Percentiles rank a stretch among this genome's conserved stretches.
Evolutionary conservation across 1,140 invertebrate genomes (phyloP).

Genomic region (Augochlora pura): DNA sequence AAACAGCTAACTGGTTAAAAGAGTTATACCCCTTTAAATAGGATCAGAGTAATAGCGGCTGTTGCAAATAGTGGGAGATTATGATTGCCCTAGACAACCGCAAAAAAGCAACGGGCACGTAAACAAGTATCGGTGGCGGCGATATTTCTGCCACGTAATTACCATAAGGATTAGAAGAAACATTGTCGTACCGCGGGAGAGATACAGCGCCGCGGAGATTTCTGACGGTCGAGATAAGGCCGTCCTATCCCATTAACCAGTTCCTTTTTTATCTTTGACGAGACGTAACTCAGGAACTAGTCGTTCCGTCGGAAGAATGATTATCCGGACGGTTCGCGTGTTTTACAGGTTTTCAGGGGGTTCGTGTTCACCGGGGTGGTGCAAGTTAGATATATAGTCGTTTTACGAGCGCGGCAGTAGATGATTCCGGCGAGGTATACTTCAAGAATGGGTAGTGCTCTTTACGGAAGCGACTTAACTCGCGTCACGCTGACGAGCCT

Average conservation of each 20-base stretch:
- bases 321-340: conserved; percentile 62
- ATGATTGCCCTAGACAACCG: neutral
- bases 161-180: conserved; percentile 23
- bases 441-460: conserved; percentile 30
- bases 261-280: conserved; percentile 60
- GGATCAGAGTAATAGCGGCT: too few relatives aligned
- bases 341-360: conserved; percentile 63
- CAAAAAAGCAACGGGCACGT: neutral
- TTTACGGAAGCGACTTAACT: conserved; percentile 54
- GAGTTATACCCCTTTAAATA: too few relatives aligned
- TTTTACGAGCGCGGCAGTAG: conserved; percentile 47
- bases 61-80: neutral
- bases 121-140: neutral
- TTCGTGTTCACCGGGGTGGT: conserved; percentile 51
- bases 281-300: conserved; percentile 51
- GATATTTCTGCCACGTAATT: conserved; percentile 17
- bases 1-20: too few relatives aligned
- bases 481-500: conserved; percentile 12
- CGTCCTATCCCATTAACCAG: conserved; percentile 48
- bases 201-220: conserved; percentile 21
- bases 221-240: conserved; percentile 41
- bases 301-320: conserved; percentile 58
- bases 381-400: conserved; percentile 52
- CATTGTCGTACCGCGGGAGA: neutral
- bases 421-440: conserved; percentile 46